A percentile compares a stretch with the other conserved stretches of the same genome.
These are phyloP conservation scores for Macquaria australasica DNA, from an alignment of 2,113 vertebrate genomes.

Conservation along the genomic window DNA sequence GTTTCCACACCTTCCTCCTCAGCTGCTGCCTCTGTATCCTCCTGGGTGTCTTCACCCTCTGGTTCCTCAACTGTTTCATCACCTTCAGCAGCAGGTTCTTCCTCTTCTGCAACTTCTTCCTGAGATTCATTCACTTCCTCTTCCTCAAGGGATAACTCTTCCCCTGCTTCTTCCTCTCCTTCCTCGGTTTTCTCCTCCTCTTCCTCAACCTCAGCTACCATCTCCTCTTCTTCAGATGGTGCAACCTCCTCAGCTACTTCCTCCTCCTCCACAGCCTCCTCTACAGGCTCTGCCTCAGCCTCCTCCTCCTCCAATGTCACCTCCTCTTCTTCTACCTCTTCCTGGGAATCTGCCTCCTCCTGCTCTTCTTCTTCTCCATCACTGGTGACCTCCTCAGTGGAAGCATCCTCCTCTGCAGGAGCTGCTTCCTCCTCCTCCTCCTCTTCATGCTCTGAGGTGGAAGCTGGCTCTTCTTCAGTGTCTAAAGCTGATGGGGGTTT, in stretches of 20 bases:
- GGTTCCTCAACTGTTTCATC: slow-evolving; percentile 32
- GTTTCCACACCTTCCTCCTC: slow-evolving; percentile 32
- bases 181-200: slow-evolving; percentile 29
- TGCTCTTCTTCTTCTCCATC: slow-evolving; percentile 44
- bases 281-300: slow-evolving; percentile 9
- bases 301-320: slow-evolving; percentile 27
- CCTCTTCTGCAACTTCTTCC: slow-evolving; percentile 15
- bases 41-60: slow-evolving; percentile 29
- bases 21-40: slow-evolving; percentile 18
- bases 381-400: slow-evolving; percentile 26
- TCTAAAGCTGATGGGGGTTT: slow-evolving; percentile 31
- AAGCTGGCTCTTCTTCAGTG: slow-evolving; percentile 36
- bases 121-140: slow-evolving; percentile 19
- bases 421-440: slow-evolving; percentile 44
- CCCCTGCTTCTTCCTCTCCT: slow-evolving; percentile 11
- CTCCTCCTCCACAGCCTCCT: slow-evolving; percentile 35
- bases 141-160: slow-evolving; percentile 12
- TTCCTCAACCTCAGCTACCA: neutral
- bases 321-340: slow-evolving; percentile 43
- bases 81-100: slow-evolving; percentile 24
- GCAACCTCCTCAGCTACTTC: slow-evolving; percentile 9
- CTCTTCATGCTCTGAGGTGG: slow-evolving; percentile 57
- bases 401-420: neutral
- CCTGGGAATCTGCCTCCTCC: slow-evolving; percentile 36
- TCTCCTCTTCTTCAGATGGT: neutral